Base-by-base conservation (phyloP, 2,888 invertebrate genomes). In the Luperina testacea region DNA sequence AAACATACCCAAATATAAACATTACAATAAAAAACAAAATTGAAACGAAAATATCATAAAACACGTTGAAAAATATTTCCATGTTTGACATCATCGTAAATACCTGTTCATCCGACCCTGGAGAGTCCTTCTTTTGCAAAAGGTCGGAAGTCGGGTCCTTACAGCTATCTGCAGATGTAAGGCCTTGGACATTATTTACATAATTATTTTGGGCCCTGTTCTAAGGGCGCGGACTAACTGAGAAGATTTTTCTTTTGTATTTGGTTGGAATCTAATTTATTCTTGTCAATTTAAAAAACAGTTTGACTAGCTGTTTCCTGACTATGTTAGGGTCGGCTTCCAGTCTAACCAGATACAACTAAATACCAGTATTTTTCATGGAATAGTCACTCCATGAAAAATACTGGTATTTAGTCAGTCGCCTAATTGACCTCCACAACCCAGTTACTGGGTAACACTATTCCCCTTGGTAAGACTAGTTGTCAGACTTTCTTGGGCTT, bases 181-280 rank as follows among this genome's bases (percentile, higher is more conserved):
- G 24, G 72, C 77, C 68, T 77, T 80, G 78, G 79, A 85, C 81
- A 83, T 85, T 87, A 88, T 88, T 88, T 87, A 85, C 88, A 88
- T 88, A 88, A 88, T 88, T 88, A 88, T 84, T 78, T 86, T 64
- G 80, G 74, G 17, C 57, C n/a, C 42, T n/a, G 57, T 48, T 71
- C 65, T 78, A 64, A 81, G 38, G 75, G 64, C 7, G 6, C 1
- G 11, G 42, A 42, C 42, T 65, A 51, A 75, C 24, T 68, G 38
- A 20, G 1, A 42, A 32, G 3, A 0, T 32, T 27, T 38, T 48
- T 53, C 63, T 48, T 45, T 3, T 0, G 6, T 17, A 20, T 69
- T 77, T 68, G 63, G 2, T 11, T 17, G 11, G 6, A 42, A 38
- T 51, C 7, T 9, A 51, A 51, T 51, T 27, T n/a, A n/a, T 24